These are phyloP conservation scores for Drosophila nikananu DNA, from an alignment of 1,140 invertebrate genomes.

Conservation along the genomic window DNA sequence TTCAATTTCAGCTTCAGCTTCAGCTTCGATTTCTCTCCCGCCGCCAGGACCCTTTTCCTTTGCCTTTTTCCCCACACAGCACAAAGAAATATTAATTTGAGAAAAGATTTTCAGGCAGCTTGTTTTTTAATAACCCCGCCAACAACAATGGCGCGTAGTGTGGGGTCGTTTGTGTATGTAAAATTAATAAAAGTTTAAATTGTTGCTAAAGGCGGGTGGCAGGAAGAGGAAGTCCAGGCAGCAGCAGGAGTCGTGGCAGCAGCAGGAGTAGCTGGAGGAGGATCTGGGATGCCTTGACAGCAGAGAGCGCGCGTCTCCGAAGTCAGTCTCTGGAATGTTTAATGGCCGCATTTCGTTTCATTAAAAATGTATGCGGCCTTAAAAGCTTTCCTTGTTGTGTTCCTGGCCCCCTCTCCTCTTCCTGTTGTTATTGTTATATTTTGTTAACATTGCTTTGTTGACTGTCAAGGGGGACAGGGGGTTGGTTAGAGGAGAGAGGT, in stretches of 20 bases:
- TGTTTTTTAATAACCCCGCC: slow-evolving; percentile 78
- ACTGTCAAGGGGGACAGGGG: slow-evolving; percentile 9
- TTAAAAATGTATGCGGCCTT: slow-evolving; percentile 81
- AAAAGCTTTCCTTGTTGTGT: slow-evolving; percentile 77
- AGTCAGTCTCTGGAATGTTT: slow-evolving; percentile 68
- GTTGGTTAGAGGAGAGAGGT: too few relatives aligned
- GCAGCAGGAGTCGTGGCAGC: slow-evolving; percentile 15
- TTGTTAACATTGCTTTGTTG: slow-evolving; percentile 39
- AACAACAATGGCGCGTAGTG: slow-evolving; percentile 58
- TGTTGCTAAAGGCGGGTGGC: slow-evolving; percentile 59
- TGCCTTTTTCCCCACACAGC: too few relatives aligned
- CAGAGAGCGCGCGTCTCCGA: slow-evolving; percentile 30
- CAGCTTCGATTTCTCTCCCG: slow-evolving; percentile 30
- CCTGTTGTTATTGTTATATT: slow-evolving; percentile 44
- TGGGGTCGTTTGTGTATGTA: slow-evolving; percentile 44
- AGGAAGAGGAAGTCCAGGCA: slow-evolving; percentile 25
- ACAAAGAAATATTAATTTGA: slow-evolving; percentile 78
- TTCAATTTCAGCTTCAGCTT: slow-evolving; percentile 17
- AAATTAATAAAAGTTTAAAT: slow-evolving; percentile 84
- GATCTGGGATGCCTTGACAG: slow-evolving; percentile 5
- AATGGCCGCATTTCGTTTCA: slow-evolving; percentile 81
- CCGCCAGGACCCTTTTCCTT: not conserved
- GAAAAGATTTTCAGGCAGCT: slow-evolving; percentile 71
- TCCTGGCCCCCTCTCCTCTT: slow-evolving; percentile 10
- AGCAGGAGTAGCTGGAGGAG: not conserved